Evolutionary conservation across 2,113 vertebrate genomes (phyloP).

Genomic region (Ptychochromis oligacanthus): DNA sequence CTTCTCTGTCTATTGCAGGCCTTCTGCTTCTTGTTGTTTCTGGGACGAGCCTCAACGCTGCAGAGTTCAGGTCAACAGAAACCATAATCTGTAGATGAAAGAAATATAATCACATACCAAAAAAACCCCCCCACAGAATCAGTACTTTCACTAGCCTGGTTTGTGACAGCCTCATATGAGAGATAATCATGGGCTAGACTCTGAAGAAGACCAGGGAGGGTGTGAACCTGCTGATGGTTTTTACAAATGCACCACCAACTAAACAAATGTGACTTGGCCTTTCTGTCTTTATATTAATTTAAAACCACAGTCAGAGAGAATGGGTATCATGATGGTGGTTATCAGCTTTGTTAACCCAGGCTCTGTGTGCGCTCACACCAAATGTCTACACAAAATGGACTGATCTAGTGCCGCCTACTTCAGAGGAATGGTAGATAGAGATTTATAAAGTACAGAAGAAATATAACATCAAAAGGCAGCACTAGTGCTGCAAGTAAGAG

Average conservation of each 20-base stretch:
- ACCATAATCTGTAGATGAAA: neutral
- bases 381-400: too few species aligned
- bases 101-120: neutral
- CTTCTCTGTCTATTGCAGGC: neutral
- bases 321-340: too few species aligned
- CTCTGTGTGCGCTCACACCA: too few species aligned
- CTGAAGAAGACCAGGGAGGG: accelerated
- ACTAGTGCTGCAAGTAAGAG: too few species aligned
- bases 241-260: neutral
- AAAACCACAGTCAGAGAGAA: too few species aligned
- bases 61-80: neutral
- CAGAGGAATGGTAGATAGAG: too few species aligned
- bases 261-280: neutral
- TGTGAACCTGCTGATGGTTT: accelerated
- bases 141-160: accelerated
- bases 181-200: neutral
- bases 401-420: too few species aligned
- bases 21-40: neutral
- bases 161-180: neutral
- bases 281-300: accelerated
- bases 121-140: neutral
- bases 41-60: accelerated
- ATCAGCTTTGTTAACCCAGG: too few species aligned
- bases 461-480: too few species aligned
- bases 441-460: too few species aligned